These are phyloP conservation scores for Cossypha niveicapilla DNA, from an alignment of 2,797 vertebrate species.

Conservation along the genomic window DNA sequence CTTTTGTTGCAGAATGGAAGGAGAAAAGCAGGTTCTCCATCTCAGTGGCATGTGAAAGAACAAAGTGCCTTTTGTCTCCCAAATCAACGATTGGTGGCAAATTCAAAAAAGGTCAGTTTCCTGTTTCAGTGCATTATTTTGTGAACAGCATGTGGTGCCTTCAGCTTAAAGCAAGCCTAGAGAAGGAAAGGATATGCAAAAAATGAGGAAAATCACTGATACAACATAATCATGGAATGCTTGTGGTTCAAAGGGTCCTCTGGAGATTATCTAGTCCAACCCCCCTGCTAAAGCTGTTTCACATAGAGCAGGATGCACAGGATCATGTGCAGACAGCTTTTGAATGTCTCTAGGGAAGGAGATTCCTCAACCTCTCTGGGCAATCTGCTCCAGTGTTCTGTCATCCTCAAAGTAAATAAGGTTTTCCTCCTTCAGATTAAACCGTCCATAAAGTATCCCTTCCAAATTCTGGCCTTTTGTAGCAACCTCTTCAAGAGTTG, in stretches of 20 bases:
- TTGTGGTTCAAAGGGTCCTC: not conserved
- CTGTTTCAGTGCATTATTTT: not conserved
- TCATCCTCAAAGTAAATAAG: not conserved
- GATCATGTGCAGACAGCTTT: not conserved
- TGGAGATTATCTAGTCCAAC: not conserved
- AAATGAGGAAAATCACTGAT: not conserved
- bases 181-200: not conserved
- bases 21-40: constrained; percentile 84
- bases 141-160: not conserved
- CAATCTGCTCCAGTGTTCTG: not conserved
- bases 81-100: constrained; percentile 79
- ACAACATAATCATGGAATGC: not conserved
- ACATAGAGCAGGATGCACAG: not conserved
- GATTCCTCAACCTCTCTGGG: not conserved
- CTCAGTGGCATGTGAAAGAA: constrained; percentile 86
- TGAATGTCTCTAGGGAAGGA: not conserved
- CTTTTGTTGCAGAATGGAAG: constrained; percentile 89
- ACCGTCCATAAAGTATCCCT: not conserved
- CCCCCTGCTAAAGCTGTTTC: not conserved
- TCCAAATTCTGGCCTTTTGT: not conserved
- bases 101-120: constrained; percentile 82
- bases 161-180: not conserved
- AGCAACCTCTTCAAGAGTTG: not conserved
- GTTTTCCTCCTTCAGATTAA: not conserved
- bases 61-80: constrained; percentile 62